Base-by-base conservation (phyloP, 1,140 invertebrate genomes). In the Tenebrio molitor region DNA sequence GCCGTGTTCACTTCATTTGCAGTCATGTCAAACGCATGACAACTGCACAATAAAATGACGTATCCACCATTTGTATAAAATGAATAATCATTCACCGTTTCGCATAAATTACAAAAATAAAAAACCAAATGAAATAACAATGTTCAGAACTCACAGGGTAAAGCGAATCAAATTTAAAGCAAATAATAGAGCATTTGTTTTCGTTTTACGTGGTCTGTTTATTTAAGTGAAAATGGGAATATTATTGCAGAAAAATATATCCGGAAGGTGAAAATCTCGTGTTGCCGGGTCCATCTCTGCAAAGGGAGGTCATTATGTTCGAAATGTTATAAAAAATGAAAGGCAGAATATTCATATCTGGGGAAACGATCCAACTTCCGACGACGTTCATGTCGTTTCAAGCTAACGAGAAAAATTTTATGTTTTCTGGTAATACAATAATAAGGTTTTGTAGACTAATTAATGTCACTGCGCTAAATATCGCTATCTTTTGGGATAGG, bases 31-130 rank as follows among this genome's bases (percentile, higher is more conserved):
- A 36, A 21, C 15, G 62, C 62, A 65, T 29, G 25, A 29, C 25
- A 29, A 29, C 25, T 36, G 19, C 62, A 65, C 15, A 63, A 63
- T 34, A 29, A 63, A 63, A 65, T 65, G 62, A 65, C 62, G 62
- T 41, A 36, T 15, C n/a, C 10, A n/a, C 25, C 16, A 65, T 41
- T 65, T 65, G 62, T 65, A 39, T 33, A 65, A 65, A 65, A 65
- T 65, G 62, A 65, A 65, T 65, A 65, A 65, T 65, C 39, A 65
- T 65, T 65, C 39, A 65, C n/a, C 62, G 39, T 25, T 65, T 36
- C 39, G 19, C 8, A 65, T 65, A 41, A 65, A 65, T 65, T 36
- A 14, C 14, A 39, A 21, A 16, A 39, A 36, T 65, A 34, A 65
- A 65, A 65, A 65, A 65, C 44, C 17, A 50, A 50, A 50, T 50